Evolutionary conservation across 2,113 vertebrate genomes (phyloP).

Genomic region (Dendropsophus ebraccatus): DNA sequence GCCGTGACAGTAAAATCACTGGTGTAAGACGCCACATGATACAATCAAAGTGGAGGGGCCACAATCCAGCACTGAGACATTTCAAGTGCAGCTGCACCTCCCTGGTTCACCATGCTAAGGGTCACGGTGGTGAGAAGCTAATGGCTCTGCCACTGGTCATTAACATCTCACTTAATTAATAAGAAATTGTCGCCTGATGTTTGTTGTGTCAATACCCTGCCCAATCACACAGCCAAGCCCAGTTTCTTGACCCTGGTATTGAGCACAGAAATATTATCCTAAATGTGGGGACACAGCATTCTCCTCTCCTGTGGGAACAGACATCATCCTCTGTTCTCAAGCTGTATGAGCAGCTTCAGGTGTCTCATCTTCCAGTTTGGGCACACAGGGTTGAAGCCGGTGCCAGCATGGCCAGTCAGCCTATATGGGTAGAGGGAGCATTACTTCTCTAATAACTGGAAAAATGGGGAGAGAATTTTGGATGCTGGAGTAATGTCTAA

Average conservation of each 20-base stretch:
- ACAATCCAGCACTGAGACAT: not conserved
- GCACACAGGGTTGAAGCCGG: not conserved
- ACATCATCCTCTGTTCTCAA: not conserved
- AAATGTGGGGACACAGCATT: not conserved
- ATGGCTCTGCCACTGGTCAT: not conserved
- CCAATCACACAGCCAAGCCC: not conserved
- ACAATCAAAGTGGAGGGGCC: not conserved
- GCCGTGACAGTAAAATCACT: not conserved
- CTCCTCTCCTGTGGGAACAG: not conserved
- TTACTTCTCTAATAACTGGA: too few relatives aligned
- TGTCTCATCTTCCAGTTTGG: not conserved
- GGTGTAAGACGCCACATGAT: not conserved
- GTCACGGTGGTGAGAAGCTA: not conserved
- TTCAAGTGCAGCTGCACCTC: not conserved
- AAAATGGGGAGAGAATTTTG: too few relatives aligned
- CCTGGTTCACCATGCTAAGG: not conserved
- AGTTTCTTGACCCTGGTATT: not conserved
- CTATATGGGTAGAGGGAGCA: not conserved
- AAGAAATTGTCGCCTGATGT: not conserved
- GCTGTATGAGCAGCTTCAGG: not conserved
- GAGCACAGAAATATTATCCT: not conserved
- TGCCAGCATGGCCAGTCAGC: not conserved
- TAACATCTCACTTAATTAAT: not conserved
- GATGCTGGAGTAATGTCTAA: not conserved
- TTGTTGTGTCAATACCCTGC: conserved; percentile 12